These are phyloP conservation scores for Conus ventricosus DNA, from an alignment of 1,140 invertebrate genomes.

Conservation along the genomic window DNA sequence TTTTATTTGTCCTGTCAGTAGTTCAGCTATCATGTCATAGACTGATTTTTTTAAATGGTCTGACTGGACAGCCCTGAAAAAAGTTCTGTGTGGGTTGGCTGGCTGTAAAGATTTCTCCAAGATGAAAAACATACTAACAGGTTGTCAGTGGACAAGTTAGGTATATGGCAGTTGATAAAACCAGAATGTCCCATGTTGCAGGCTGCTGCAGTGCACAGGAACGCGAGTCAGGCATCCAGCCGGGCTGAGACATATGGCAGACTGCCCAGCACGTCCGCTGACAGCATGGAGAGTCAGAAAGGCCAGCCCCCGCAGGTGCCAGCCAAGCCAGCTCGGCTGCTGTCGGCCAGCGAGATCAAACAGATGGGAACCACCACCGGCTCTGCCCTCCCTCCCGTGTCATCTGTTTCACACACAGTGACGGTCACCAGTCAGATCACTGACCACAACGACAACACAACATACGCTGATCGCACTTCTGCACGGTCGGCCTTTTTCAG, in stretches of 20 bases:
- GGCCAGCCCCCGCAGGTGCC: background rate
- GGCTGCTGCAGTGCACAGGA: background rate
- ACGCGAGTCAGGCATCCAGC: background rate
- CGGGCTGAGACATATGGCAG: background rate
- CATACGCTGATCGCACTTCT: background rate
- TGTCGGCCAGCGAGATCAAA: slow-evolving; percentile 13
- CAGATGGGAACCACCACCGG: slow-evolving; percentile 4
- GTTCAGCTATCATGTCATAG: too few relatives aligned
- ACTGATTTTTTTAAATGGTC: too few relatives aligned
- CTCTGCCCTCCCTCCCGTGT: background rate
- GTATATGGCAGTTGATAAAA: too few relatives aligned
- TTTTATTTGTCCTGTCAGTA: too few relatives aligned
- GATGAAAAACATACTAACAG: too few relatives aligned
- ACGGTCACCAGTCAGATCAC: slow-evolving; percentile 19
- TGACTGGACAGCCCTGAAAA: too few relatives aligned
- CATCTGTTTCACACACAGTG: background rate
- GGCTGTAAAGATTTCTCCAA: too few relatives aligned
- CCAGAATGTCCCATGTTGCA: background rate
- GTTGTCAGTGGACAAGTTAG: too few relatives aligned
- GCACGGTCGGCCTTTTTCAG: slow-evolving; percentile 52
- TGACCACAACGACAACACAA: background rate
- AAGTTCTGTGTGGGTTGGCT: too few relatives aligned
- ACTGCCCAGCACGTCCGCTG: background rate
- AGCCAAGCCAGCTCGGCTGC: background rate
- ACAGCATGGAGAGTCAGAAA: background rate